phyloP scores from a whole-genome alignment of 2,113 vertebrate species.

The Asarcornis scutulata region DNA sequence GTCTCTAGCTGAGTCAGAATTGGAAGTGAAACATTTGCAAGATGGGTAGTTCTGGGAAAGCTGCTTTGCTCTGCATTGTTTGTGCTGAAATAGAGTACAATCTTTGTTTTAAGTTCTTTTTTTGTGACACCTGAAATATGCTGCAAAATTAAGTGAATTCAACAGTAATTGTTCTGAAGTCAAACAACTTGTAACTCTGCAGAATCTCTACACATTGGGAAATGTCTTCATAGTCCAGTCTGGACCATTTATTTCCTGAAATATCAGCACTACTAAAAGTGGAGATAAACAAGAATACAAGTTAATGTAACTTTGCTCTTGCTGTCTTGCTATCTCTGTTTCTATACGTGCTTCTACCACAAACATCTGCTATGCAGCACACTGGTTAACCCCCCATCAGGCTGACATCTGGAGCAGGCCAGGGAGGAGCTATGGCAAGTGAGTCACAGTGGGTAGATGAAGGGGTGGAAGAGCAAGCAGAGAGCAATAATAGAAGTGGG shows the following conservation, averaged over 20 bases:
- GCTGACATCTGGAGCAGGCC: background rate
- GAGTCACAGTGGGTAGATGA: background rate
- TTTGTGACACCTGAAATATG: background rate
- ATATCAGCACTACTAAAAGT: background rate
- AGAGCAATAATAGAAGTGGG: background rate
- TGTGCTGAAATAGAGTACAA: constrained; percentile 11
- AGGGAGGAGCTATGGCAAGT: background rate
- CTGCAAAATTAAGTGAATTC: constrained; percentile 15
- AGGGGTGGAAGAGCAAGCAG: background rate
- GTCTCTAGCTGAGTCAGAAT: background rate
- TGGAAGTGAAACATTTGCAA: background rate
- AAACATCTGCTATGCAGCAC: background rate
- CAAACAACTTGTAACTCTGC: background rate
- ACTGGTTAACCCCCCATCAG: background rate
- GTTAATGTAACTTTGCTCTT: background rate
- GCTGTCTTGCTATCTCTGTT: background rate
- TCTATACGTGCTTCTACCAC: background rate
- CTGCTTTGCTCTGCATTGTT: constrained; percentile 7
- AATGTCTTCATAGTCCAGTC: background rate
- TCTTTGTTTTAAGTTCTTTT: background rate
- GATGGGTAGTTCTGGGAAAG: background rate
- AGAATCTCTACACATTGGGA: constrained; percentile 1
- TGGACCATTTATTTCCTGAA: background rate
- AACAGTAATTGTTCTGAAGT: background rate
- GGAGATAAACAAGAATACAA: background rate